Percentiles rank a stretch among this genome's conserved stretches.
Conservation (phyloP, 1,140 invertebrate genomes). For the Eriosoma lanigerum region DNA sequence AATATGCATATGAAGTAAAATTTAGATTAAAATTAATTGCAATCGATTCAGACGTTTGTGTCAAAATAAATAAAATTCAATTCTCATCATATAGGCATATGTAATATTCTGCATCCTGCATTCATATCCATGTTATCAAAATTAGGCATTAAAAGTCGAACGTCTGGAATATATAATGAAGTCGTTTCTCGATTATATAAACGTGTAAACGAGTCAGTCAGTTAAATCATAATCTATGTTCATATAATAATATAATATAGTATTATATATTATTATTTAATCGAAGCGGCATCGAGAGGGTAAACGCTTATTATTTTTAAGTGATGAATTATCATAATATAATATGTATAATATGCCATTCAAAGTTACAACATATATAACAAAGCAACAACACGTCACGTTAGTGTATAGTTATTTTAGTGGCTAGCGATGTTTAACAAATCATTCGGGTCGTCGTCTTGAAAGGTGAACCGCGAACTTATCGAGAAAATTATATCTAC, state of each 20-base stretch:
- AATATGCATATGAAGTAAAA: neutral
- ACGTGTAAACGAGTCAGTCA: no score
- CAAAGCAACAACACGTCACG: neutral
- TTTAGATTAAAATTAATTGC: constrained; percentile 11
- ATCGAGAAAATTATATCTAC: no score
- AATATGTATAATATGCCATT: neutral
- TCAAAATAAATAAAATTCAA: neutral
- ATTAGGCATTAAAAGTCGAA: neutral
- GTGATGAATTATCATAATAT: neutral
- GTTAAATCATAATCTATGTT: neutral
- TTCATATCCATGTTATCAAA: neutral
- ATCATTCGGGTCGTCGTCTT: neutral
- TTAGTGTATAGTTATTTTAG: neutral
- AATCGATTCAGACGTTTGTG: neutral
- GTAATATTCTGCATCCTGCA: neutral
- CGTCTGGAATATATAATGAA: neutral
- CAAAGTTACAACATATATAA: neutral
- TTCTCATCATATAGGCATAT: neutral
- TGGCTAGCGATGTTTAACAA: neutral
- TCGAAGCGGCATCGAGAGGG: neutral
- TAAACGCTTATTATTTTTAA: neutral
- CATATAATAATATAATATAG: neutral
- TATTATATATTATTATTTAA: neutral
- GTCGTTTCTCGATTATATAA: neutral
- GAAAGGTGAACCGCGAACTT: no score